These are phyloP conservation scores for Notothenia coriiceps DNA, from an alignment of 2,113 vertebrate genomes.

Conservation along the genomic window DNA sequence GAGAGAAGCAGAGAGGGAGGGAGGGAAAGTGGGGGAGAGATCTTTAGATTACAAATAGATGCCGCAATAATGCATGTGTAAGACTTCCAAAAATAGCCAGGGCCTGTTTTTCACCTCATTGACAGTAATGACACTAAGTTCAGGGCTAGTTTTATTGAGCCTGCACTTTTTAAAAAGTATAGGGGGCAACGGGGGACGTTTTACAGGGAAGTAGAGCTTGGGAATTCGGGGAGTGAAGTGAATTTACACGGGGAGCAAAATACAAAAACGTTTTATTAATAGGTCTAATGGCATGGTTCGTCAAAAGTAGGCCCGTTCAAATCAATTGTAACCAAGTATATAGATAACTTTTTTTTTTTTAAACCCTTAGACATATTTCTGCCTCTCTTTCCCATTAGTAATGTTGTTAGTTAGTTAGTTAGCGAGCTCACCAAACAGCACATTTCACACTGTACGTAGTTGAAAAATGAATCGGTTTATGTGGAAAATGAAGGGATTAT, in stretches of 20 bases:
- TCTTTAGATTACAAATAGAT: conserved; percentile 53
- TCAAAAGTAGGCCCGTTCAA: too few species aligned
- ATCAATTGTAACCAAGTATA: background rate
- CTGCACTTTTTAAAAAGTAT: conserved; percentile 8
- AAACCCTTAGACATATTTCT: background rate
- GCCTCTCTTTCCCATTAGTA: background rate
- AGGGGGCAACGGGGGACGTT: too few species aligned
- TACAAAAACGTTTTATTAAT: too few species aligned
- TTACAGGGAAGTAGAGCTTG: too few species aligned
- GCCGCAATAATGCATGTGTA: conserved; percentile 34
- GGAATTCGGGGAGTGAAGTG: too few species aligned
- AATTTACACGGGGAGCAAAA: too few species aligned
- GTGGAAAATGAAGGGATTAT: too few species aligned
- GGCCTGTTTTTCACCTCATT: background rate
- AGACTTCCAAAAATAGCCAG: conserved; percentile 26
- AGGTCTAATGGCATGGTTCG: too few species aligned
- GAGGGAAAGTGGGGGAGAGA: background rate
- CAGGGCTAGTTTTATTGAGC: conserved; percentile 8
- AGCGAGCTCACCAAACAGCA: background rate
- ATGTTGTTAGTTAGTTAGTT: background rate
- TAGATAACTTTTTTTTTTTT: background rate
- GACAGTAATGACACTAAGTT: background rate
- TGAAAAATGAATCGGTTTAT: background rate
- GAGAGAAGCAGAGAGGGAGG: conserved; percentile 5
- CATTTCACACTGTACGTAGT: background rate